Evolutionary conservation across 2,113 vertebrate species (phyloP), one percentile per base, ranked within the genome.

Genomic region (Muscicapa adusta): DNA sequence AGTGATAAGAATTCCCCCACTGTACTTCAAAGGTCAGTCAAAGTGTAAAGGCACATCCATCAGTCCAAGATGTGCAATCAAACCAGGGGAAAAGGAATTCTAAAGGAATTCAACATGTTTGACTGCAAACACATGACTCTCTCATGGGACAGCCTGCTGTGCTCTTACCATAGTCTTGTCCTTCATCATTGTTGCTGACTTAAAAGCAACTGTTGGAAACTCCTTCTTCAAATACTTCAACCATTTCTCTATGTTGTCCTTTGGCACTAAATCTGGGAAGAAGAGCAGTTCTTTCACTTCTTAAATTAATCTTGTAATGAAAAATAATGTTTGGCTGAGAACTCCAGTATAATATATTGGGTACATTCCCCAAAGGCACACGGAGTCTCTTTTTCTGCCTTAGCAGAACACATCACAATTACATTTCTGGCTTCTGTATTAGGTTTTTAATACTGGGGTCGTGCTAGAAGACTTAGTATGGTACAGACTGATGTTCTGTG

Each of bases 171-270:
- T 93, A 23, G 96, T 98, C 97, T 83, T 99, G 91, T 98, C 97
- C 86, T 95, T 98, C 43, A 96, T 78, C 70, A 97, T 94, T 8
- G 97, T 97, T 29, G 99, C 98, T 4, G 99, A 98, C 97, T 98
- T 99, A 95, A 99, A 99, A 20, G 97, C 98, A 74, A 99, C 92
- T 1, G 98, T 98, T 58, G 99, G 99, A 96, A 99, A 97, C 87
- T 99, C 99, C 38, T 97, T 96, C 66, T 98, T 98, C 93, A 99
- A 98, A 96, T 96, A 98, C 77, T 89, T 78, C 18, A 99, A 90
- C 99, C 99, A 99, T 78, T 96, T 98, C 88, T 98, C 97, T 28
- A 98, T 58, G 68, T 98, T 99, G 29, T 98, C 98, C 91, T 98
- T 99, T 71, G 99, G 99, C 38, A 99, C 98, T 53, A 99, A 97